Evolutionary conservation across 2,888 invertebrate genomes (phyloP), one percentile per base, ranked within the genome.

Genomic region (Drosophila borborema): DNA sequence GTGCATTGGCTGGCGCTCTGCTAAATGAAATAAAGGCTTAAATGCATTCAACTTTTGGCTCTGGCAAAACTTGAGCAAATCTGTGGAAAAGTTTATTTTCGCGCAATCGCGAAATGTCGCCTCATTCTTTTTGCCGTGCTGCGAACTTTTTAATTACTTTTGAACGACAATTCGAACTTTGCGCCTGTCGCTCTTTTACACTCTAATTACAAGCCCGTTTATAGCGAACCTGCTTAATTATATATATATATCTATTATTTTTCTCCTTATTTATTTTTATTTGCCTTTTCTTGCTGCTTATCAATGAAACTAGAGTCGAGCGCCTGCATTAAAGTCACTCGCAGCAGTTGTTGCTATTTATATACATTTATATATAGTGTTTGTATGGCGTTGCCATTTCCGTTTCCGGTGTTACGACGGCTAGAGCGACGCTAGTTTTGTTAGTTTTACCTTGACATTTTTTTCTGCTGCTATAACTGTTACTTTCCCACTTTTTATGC

Each of bases 371-470:
- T 34, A 34, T 82, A 72, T 72, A 79, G 73, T 70, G 74, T 71
- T 84, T 72, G 68, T 63, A 56, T 72, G 77, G 76, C 77, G 64
- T 65, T 78, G 71, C 74, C 78, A 76, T 88, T 85, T 85, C 86
- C 86, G 86, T 79, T 89, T 87, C 86, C 88, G 87, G 58, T 49
- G 53, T 77, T 71, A 78, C 84, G 81, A 78, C 81, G 81, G 64
- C 67, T 72, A 59, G 75, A 38, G 55, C 59, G 72, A 60, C 73
- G 76, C 76, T 78, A 78, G 77, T 78, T 85, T 78, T 58, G 73
- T 88, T 81, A 77, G 79, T 82, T 86, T 89, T 90, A 87, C 90
- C 87, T 87, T 87, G 90, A 87, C 89, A 89, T 88, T 89, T 89
- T n/a, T 79, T 84, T 75, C 60, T 55, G 46, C 48, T 69, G 64